phyloP scores from a whole-genome alignment of 2,113 vertebrate species.

The Entelurus aequoreus region DNA sequence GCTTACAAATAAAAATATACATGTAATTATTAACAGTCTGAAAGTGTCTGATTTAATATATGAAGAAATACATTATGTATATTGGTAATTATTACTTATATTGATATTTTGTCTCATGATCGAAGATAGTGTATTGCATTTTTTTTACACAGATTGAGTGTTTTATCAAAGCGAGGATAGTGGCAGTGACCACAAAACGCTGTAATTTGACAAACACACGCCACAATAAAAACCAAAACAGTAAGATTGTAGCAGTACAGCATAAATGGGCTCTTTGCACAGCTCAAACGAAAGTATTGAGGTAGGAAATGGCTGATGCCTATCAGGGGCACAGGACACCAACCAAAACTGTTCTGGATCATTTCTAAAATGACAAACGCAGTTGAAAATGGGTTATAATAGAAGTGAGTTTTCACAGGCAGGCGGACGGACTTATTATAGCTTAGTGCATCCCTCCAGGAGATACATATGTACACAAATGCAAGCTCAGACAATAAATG shows the following conservation, averaged over 20 bases:
- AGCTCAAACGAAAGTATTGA: neutral
- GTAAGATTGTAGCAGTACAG: neutral
- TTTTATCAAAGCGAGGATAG: too few relatives aligned
- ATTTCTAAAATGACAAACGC: constrained; percentile 51
- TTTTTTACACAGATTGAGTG: too few relatives aligned
- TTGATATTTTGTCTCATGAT: too few relatives aligned
- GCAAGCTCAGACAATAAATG: constrained; percentile 28
- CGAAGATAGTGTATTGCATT: too few relatives aligned
- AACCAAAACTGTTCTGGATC: constrained; percentile 41
- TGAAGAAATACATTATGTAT: too few relatives aligned
- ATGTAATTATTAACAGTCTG: too few relatives aligned
- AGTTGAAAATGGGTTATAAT: constrained; percentile 41
- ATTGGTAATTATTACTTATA: too few relatives aligned
- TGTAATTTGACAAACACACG: too few relatives aligned
- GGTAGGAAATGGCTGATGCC: constrained; percentile 4
- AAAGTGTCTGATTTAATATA: too few relatives aligned
- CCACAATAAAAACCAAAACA: neutral
- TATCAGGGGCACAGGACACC: constrained; percentile 23
- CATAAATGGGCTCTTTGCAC: neutral
- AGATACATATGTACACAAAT: constrained; percentile 16
- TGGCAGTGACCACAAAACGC: too few relatives aligned
- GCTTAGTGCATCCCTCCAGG: constrained; percentile 55
- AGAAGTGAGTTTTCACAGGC: constrained; percentile 6
- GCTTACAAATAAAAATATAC: too few relatives aligned
- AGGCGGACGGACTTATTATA: constrained; percentile 51